phyloP scores from a whole-genome alignment of 2,888 invertebrate species.

The Craniophora ligustri region DNA sequence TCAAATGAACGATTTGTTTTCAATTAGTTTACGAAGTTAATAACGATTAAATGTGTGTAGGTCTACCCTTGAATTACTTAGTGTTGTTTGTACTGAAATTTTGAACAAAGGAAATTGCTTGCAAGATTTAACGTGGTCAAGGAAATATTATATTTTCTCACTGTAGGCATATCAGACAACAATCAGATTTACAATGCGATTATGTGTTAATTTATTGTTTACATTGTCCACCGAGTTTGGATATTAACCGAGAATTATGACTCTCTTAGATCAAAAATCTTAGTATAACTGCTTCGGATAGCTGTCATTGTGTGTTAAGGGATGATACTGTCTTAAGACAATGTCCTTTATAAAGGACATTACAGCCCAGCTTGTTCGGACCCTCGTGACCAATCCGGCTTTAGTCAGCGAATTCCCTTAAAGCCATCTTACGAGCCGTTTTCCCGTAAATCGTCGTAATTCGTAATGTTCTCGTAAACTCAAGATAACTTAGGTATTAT shows the following conservation, averaged over 20 bases:
- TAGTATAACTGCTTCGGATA: too few relatives aligned
- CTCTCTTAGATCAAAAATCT: too few relatives aligned
- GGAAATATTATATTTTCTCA: too few relatives aligned
- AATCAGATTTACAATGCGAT: too few relatives aligned
- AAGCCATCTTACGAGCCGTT: slow-evolving; percentile 9
- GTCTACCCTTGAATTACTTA: slow-evolving; percentile 3
- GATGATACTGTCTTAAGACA: slow-evolving; percentile 38
- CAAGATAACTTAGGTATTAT: neutral
- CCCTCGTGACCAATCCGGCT: slow-evolving; percentile 13
- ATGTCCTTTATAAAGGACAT: slow-evolving; percentile 26
- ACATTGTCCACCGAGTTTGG: too few relatives aligned
- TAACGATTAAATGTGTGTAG: slow-evolving; percentile 10
- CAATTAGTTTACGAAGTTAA: slow-evolving; percentile 13
- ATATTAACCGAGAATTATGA: too few relatives aligned
- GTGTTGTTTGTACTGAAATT: slow-evolving; percentile 13
- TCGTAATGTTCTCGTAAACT: neutral
- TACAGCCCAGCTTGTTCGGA: neutral
- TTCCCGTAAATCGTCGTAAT: slow-evolving; percentile 1
- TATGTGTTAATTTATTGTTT: too few relatives aligned
- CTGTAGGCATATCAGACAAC: too few relatives aligned
- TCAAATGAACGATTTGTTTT: slow-evolving; percentile 31
- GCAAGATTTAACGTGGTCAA: neutral
- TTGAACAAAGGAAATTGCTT: slow-evolving; percentile 4
- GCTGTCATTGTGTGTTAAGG: slow-evolving; percentile 20
- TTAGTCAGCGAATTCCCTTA: slow-evolving; percentile 30